phyloP scores from a whole-genome alignment of 1,140 invertebrate genomes.

The Drosophila persimilis region DNA sequence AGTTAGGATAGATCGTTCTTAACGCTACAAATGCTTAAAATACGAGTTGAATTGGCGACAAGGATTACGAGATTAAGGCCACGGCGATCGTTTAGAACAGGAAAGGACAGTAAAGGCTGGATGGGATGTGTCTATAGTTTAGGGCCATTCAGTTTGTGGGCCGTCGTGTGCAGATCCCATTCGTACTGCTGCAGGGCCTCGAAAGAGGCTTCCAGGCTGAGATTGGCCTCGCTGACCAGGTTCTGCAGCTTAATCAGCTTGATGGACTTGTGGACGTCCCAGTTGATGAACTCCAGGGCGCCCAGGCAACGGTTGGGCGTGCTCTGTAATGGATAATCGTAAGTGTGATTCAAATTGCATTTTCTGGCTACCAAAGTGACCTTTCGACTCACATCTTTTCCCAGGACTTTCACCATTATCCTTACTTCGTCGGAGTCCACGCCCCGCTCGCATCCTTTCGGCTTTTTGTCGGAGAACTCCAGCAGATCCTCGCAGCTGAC shows the following conservation, averaged over 20 bases:
- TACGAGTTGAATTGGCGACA: constrained; percentile 34
- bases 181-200: constrained; percentile 82
- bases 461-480: constrained; percentile 94
- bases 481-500: constrained; percentile 96
- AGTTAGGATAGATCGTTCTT: constrained; percentile 33
- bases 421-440: constrained; percentile 94
- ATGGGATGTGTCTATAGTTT: constrained; percentile 49
- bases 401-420: constrained; percentile 95
- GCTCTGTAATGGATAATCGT: constrained; percentile 84
- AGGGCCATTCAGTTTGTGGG: constrained; percentile 71
- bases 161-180: constrained; percentile 83
- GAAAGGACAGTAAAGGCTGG: not conserved
- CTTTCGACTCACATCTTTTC: constrained; percentile 87
- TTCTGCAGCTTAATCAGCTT: constrained; percentile 91
- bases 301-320: constrained; percentile 90
- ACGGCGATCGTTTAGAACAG: constrained; percentile 45
- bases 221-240: constrained; percentile 83
- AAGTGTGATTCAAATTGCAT: not conserved
- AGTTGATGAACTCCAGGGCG: constrained; percentile 92
- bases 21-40: constrained; percentile 58
- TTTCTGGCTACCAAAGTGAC: not conserved
- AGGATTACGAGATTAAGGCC: constrained; percentile 52
- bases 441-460: constrained; percentile 91
- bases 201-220: constrained; percentile 81
- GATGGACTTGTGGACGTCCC: constrained; percentile 95